Evolutionary conservation across 2,888 invertebrate species (phyloP), one percentile per base, ranked within the genome.

Genomic region (Cerastis rubricosa): DNA sequence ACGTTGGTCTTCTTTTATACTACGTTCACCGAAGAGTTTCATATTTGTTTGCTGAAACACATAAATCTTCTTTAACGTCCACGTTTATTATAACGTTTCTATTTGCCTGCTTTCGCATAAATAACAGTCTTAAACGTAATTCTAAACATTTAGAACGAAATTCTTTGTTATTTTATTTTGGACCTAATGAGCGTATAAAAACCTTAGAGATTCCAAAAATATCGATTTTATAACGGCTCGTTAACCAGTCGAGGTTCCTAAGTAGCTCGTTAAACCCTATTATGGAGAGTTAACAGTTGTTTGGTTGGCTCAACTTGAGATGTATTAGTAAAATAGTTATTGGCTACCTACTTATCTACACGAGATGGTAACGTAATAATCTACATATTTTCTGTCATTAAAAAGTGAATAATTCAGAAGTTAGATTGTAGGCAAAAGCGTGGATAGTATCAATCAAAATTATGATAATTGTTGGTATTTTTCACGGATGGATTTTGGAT

Each of bases 151-250:
- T 57, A 75, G 64, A 73, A 73, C n/a, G 19, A 22, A 22, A 57
- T 68, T 59, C 45, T 71, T 70, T 47, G 49, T 65, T 65, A 75
- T 85, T 85, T 74, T 47, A 73, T 79, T 83, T 84, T 71, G 61
- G 47, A 86, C 67, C 67, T 83, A 86, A 79, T 84, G 67, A 73
- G 61, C 64, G 43, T 68, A 63, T 49, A 54, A 73, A 72, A 84
- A n/a, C 54, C 61, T 78, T 47, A 11, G 71, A 63, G 66, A 73
- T 84, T 84, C 75, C 45, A 84, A 84, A 84, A 86, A 86, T 74
- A 84, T 84, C 80, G 65, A 71, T 80, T 84, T 75, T 73, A 74
- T 83, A 78, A 78, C 83, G 71, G 78, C 12, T 82, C 71, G 65
- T 71, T 76, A 83, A 73, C 54, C 68, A 78, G 72, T 75, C 5